These are phyloP conservation scores for Anthopleura sola DNA, from an alignment of 64 coral and sea anemone genomes.

Conservation along the genomic window DNA sequence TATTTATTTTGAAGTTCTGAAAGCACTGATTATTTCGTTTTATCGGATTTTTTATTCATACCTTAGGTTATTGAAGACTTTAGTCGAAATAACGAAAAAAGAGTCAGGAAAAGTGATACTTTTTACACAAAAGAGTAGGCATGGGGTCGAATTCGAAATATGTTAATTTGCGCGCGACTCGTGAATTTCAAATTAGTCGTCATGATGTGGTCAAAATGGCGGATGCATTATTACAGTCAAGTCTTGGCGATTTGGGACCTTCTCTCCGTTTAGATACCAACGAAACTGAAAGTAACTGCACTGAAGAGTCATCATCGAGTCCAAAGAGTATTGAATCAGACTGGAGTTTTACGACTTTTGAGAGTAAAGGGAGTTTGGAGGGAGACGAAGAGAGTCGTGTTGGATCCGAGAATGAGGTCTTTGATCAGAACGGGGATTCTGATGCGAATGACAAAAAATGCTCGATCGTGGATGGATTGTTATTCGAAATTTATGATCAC, in stretches of 20 bases:
- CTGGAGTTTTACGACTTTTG: conserved; percentile 77
- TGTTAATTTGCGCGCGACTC: conserved; percentile 60
- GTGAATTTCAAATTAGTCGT: conserved; percentile 53
- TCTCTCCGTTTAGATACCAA: conserved; percentile 47
- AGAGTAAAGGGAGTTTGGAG: conserved; percentile 49
- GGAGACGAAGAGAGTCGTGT: conserved; percentile 20
- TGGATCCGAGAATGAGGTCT: conserved; percentile 18
- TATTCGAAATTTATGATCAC: conserved; percentile 98
- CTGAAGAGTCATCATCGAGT: conserved; percentile 73
- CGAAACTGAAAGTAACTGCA: conserved; percentile 68
- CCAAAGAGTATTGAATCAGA: conserved; percentile 94
- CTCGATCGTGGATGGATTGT: conserved; percentile 92
- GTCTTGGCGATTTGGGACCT: conserved; percentile 45
- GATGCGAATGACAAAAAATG: conserved; percentile 60
- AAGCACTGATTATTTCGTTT: too few species aligned
- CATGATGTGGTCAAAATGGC: conserved; percentile 89
- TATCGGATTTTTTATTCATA: not conserved
- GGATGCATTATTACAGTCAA: conserved; percentile 39
- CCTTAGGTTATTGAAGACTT: not conserved
- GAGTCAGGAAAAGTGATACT: not conserved
- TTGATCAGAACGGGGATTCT: not conserved
- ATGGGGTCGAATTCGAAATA: conserved; percentile 12
- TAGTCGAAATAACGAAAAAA: not conserved
- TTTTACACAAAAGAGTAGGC: not conserved
- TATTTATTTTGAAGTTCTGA: too few species aligned